phyloP scores from a whole-genome alignment of 2,888 invertebrate genomes.

The Eupsilia transversa region DNA sequence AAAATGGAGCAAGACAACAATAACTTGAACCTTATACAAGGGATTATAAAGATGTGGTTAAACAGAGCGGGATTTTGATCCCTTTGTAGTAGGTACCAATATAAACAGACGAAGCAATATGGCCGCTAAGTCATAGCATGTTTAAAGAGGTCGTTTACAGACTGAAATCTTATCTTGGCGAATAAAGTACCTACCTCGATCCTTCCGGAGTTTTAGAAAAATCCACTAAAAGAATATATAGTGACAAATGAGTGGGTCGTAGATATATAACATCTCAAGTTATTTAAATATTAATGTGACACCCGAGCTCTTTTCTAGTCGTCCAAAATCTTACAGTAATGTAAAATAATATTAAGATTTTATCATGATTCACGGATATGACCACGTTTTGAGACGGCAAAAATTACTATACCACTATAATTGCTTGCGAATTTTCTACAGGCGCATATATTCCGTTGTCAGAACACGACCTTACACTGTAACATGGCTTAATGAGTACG shows the following conservation, averaged over 20 bases:
- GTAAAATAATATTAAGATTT: too few species aligned
- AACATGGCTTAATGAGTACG: constrained; percentile 26
- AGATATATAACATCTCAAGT: neutral
- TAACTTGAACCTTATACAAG: constrained; percentile 31
- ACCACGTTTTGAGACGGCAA: neutral
- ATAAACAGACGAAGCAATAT: neutral
- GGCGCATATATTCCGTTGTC: neutral
- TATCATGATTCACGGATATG: neutral
- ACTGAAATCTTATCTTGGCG: neutral
- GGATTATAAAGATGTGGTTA: constrained; percentile 30
- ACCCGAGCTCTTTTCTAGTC: too few species aligned
- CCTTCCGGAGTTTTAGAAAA: neutral
- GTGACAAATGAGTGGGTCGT: neutral
- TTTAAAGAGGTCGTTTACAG: neutral
- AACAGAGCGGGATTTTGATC: constrained; percentile 10
- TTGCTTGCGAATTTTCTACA: constrained; percentile 23
- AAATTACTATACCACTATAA: neutral
- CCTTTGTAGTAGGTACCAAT: neutral
- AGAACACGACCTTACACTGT: constrained; percentile 4
- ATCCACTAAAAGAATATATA: neutral
- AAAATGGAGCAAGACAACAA: constrained; percentile 41
- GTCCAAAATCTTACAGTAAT: neutral
- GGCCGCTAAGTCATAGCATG: neutral
- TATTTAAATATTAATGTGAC: neutral
- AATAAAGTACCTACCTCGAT: neutral